Evolutionary conservation across 2,113 vertebrate genomes (phyloP), one percentile per base, ranked within the genome.

Genomic region (Podiceps cristatus): DNA sequence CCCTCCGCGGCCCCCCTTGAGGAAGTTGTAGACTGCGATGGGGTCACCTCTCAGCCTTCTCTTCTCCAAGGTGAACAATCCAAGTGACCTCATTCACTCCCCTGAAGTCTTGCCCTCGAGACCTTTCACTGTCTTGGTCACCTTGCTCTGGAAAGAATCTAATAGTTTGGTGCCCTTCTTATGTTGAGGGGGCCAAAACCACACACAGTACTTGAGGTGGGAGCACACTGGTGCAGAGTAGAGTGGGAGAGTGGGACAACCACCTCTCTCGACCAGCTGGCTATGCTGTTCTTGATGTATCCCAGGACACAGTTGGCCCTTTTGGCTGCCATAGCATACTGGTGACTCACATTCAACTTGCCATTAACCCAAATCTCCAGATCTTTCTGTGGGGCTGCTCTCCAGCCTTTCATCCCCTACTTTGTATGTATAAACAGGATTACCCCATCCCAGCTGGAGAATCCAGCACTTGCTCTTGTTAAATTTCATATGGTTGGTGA

Each of bases 1-100:
- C 9, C 2, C 16, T n/a, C 20, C 4, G 1, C n/a, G 74, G 37
- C 1, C 10, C 3, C 0, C 5, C 6, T 13, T 14, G 7, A 52
- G 31, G 53, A 53, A 59, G 27, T 2, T 68, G 22, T 27, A 59
- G 25, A 13, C 17, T 40, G 4, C 0, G 1, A 22, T 31, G 17
- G 50, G 29, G 5, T 60, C 37, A 35, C 7, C 19, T 29, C 13
- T 47, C 55, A 52, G 33, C 24, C 31, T 68, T 59, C 42, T 42
- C 6, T 53, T 63, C 63, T 52, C 5, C 25, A 58, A 49, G 29
- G 6, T 72, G 52, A 76, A 44, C 11, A 63, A 72, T 28, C 8
- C 11, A 52, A 62, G 20, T 23, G 15, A 68, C 16, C 10, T 47
- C 31, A 60, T 14, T 24, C 4, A 2, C 12, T 87, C 13, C 24